Base-by-base conservation (phyloP, 2,797 vertebrate genomes). In the Leptoclinus maculatus region DNA sequence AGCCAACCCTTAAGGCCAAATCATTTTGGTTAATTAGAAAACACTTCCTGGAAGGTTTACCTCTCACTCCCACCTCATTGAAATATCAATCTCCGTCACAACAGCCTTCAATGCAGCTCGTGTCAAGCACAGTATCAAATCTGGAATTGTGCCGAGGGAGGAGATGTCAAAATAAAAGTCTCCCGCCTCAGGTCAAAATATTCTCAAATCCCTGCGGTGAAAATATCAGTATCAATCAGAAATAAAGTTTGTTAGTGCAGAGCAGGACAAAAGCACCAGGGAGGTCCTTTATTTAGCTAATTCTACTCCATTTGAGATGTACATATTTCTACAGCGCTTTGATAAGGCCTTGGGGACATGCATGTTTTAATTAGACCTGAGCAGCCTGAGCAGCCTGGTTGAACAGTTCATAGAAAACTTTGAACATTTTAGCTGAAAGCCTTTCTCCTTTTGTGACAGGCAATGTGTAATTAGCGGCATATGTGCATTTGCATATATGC, bases 401-500 rank as follows among this genome's bases (percentile, higher is more conserved):
- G 88, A 93, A 87, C 89, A 91, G 92, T 91, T 92, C 89, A 91
- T 76, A 91, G 87, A 71, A 89, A 93, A 92, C 92, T 93, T 93
- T 92, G 90, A 93, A 92, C 84, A 92, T 93, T 90, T 88, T 81
- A 67, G 76, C 85, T 82, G 83, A 88, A 81, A 89, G 83, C 85
- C 78, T 84, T 85, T 90, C 87, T 90, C 87, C 93, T 82, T 90
- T 92, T 89, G 90, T 91, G 92, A 94, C 89, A 94, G 91, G 88
- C 88, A 85, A 85, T 89, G 84, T 92, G 91, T 94, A 95, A 95
- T 94, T 93, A 94, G 90, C 84, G 87, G 87, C 92, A 93, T 93
- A 92, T 93, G 91, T 87, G 74, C 86, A 95, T 95, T 95, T 94
- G 93, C 94, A 94, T 95, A 92, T 90, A 81, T 86, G 84, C 91